Percentiles rank a stretch among this genome's conserved stretches.
Conservation (phyloP, 1,140 invertebrate species). For the Trissolcus basalis region DNA sequence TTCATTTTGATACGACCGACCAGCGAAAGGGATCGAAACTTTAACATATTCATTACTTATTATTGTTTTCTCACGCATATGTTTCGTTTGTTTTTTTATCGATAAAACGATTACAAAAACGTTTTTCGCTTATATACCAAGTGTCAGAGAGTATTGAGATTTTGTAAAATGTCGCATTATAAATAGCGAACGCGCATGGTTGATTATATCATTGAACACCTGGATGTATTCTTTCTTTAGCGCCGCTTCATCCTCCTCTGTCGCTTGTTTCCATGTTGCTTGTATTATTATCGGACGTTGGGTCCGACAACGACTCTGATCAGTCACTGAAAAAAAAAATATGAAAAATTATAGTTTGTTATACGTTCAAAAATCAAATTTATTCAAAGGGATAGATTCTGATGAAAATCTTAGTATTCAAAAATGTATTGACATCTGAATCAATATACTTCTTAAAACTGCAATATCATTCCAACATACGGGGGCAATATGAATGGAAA, state of each 20-base stretch:
- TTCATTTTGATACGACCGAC: slow-evolving; percentile 17
- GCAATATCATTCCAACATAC: neutral
- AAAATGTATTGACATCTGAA: too few relatives aligned
- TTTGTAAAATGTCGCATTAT: slow-evolving; percentile 14
- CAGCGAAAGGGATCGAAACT: slow-evolving; percentile 20
- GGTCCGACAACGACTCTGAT: slow-evolving; percentile 68
- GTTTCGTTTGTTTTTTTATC: too few relatives aligned
- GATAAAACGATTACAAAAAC: too few relatives aligned
- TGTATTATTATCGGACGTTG: slow-evolving; percentile 60
- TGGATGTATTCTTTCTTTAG: slow-evolving; percentile 17
- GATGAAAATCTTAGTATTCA: neutral
- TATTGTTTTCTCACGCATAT: neutral
- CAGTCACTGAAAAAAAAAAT: slow-evolving; percentile 64
- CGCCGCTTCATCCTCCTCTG: slow-evolving; percentile 27
- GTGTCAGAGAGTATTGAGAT: too few relatives aligned
- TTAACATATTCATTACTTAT: neutral
- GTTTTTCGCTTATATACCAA: too few relatives aligned
- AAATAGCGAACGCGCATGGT: too few relatives aligned
- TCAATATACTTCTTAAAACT: neutral
- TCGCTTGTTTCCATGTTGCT: slow-evolving; percentile 54
- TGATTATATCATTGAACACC: slow-evolving; percentile 35
- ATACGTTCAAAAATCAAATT: neutral
- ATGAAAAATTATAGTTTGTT: slow-evolving; percentile 14
- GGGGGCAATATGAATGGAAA: neutral
- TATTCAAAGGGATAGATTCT: too few relatives aligned